Conservation (phyloP, 1,140 invertebrate species). For the Drusus annulatus region DNA sequence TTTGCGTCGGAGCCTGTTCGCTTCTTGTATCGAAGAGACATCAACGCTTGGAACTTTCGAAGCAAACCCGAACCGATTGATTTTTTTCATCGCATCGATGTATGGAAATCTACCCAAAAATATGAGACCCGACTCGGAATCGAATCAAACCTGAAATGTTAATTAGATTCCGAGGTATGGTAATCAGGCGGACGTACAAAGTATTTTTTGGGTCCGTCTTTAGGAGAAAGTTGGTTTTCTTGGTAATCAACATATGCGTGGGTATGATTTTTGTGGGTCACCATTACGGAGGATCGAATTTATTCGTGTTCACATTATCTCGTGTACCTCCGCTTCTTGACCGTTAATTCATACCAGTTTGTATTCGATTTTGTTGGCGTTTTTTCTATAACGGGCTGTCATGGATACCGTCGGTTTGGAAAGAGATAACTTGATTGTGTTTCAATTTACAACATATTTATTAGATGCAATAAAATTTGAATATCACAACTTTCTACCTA, state of each 20-base stretch:
- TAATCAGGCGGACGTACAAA: constrained; percentile 13
- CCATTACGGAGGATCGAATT: neutral
- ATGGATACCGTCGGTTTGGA: neutral
- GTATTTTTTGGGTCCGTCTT: constrained; percentile 19
- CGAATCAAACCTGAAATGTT: neutral
- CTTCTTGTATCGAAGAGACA: neutral
- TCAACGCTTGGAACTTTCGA: constrained; percentile 14
- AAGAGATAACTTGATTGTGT: neutral
- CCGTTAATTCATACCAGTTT: constrained; percentile 12
- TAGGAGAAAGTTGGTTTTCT: constrained; percentile 30
- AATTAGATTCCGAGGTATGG: constrained; percentile 1
- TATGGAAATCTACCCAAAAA: neutral
- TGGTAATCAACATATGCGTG: constrained; percentile 25
- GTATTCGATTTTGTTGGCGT: neutral
- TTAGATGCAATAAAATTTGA: too few relatives aligned
- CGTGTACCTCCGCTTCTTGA: constrained; percentile 1
- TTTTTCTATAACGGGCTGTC: neutral
- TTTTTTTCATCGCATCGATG: constrained; percentile 13
- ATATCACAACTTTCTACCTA: too few relatives aligned
- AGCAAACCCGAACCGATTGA: constrained; percentile 17
- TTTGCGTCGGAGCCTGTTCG: too few relatives aligned
- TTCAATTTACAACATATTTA: neutral
- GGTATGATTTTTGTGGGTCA: constrained; percentile 15
- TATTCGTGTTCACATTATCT: constrained; percentile 8
- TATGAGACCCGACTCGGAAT: neutral